Evolutionary conservation across 2,797 vertebrate species (phyloP), one percentile per base, ranked within the genome.

Genomic region (Loriculus beryllinus): DNA sequence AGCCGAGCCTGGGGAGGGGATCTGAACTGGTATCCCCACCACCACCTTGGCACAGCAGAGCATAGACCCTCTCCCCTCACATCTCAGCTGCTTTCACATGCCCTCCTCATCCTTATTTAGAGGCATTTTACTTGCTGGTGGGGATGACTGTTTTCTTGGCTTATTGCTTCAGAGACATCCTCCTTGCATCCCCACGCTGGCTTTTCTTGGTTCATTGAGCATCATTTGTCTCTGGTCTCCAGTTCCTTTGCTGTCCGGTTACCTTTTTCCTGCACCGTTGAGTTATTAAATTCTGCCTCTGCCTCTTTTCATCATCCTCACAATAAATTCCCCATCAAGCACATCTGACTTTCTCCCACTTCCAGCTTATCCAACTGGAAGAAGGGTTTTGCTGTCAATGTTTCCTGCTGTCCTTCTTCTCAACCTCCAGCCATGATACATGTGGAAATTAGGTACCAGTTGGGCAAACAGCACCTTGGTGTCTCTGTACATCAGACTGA

Each of bases 281-380:
- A 68, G n/a, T 65, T 86, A 59, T 4, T 78, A 45, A 92, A 72
- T 72, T 81, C 90, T 83, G 35, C 35, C 80, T 90, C 57, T 87
- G 70, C 26, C 0, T 2, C 54, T 77, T 82, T 79, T 91, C 63
- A n/a, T 90, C 37, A 35, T 76, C 51, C 51, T 72, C 0, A 0
- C 69, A 63, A 70, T 86, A 49, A 90, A 86, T 52, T 81, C 37
- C 56, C 43, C 67, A 42, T 57, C 26, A 28, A 76, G 67, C 37
- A 65, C 47, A 69, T 42, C 74, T 45, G 48, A 48, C 48, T 56
- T 78, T 59, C 68, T 76, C 74, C 83, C 42, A 43, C 60, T 48
- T n/a, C 25, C 54, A 57, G 43, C 65, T 91, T 63, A 76, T 42
- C 45, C 10, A 14, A 1, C 51, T 80, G 57, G 60, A 90, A 79